Evolutionary conservation across 1,140 invertebrate genomes (phyloP).

Genomic region (Zaprionus vittiger): DNA sequence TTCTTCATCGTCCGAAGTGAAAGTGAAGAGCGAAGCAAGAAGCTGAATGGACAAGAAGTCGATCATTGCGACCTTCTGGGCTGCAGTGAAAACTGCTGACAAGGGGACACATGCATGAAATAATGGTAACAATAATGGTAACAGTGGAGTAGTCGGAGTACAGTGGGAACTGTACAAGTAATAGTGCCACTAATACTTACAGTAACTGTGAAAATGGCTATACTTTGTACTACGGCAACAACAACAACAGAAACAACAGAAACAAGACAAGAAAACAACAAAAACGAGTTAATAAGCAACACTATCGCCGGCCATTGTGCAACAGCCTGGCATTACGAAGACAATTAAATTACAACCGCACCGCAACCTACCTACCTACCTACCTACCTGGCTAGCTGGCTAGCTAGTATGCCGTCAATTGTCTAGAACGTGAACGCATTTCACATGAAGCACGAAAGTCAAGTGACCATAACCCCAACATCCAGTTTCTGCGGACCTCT

Average conservation of each 20-base stretch:
- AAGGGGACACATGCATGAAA: constrained; percentile 19
- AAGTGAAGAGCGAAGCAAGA: constrained; percentile 32
- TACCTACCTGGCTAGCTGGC: neutral
- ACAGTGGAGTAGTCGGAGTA: neutral
- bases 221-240: constrained; percentile 13
- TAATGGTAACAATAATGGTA: constrained; percentile 8
- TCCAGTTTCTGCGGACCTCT: constrained; percentile 5
- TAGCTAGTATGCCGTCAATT: constrained; percentile 40
- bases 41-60: constrained; percentile 16
- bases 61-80: constrained; percentile 43
- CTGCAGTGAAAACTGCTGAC: constrained; percentile 28
- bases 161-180: constrained; percentile 13
- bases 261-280: constrained; percentile 3
- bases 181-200: constrained; percentile 16
- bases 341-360: constrained; percentile 54
- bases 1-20: constrained; percentile 44
- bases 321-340: constrained; percentile 47
- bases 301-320: constrained; percentile 42
- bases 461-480: constrained; percentile 52
- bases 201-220: constrained; percentile 12
- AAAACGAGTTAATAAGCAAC: constrained; percentile 52
- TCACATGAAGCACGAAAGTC: constrained; percentile 28
- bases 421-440: constrained; percentile 46
- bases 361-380: constrained; percentile 22
- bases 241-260: constrained; percentile 7